These are phyloP conservation scores for Palythoa heliodiscus DNA, from an alignment of 92 coral and sea anemone genomes.

Conservation along the genomic window DNA sequence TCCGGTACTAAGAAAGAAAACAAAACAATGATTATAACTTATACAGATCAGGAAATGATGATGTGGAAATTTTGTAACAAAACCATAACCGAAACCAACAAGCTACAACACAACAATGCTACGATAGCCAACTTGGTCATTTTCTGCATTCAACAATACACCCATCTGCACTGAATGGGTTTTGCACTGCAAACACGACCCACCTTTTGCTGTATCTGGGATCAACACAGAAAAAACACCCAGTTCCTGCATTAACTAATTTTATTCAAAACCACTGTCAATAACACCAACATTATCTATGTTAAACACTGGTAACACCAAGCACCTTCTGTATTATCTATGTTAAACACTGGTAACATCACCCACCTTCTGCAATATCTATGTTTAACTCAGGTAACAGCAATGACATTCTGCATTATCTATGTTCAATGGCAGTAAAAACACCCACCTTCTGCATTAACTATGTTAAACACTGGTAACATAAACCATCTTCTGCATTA, in stretches of 20 bases:
- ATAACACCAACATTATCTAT: not conserved
- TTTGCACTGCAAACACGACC: not conserved
- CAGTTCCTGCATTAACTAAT: no score
- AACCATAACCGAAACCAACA: no score
- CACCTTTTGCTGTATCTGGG: not conserved
- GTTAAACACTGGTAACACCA: not conserved
- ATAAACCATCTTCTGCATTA: conserved; percentile 63
- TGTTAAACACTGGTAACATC: not conserved
- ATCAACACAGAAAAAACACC: not conserved
- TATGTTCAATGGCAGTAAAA: no score
- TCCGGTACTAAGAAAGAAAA: conserved; percentile 48
- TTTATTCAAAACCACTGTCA: no score
- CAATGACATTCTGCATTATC: not conserved
- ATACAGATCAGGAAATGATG: no score
- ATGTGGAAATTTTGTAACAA: not conserved
- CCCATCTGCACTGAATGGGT: not conserved
- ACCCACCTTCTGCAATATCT: no score
- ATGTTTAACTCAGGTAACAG: no score
- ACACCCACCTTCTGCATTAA: not conserved
- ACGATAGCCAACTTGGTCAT: not conserved
- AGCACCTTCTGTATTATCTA: not conserved
- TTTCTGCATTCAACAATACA: not conserved
- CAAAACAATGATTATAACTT: not conserved
- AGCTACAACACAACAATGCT: no score
- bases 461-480: not conserved